These are phyloP conservation scores for Lacanobia wlatinum DNA, from an alignment of 2,888 invertebrate species.

Conservation along the genomic window DNA sequence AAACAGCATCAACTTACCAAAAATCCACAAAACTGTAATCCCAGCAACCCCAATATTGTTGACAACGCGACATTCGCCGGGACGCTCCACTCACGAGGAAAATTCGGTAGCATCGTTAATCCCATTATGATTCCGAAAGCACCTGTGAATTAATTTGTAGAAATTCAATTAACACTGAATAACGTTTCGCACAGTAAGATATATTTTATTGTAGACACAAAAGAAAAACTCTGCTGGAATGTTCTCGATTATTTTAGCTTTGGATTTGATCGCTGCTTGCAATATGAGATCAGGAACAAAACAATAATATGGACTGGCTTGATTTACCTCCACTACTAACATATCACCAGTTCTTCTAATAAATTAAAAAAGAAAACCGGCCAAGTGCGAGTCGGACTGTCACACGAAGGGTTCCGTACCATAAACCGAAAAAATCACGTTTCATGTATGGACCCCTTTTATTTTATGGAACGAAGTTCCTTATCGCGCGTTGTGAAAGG, in stretches of 20 bases:
- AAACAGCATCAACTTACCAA: constrained; percentile 72
- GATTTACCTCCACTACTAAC: neutral
- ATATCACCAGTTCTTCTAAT: neutral
- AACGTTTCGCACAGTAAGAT: neutral
- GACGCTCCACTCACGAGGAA: constrained; percentile 69
- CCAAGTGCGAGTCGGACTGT: too few relatives aligned
- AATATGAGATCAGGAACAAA: neutral
- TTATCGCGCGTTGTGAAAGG: too few relatives aligned
- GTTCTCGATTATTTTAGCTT: neutral
- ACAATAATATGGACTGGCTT: neutral
- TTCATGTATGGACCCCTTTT: too few relatives aligned
- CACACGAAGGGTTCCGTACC: too few relatives aligned
- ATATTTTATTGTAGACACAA: neutral
- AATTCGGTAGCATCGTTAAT: constrained; percentile 74
- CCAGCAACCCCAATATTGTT: constrained; percentile 73
- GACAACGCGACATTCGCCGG: constrained; percentile 71
- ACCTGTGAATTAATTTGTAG: constrained; percentile 71
- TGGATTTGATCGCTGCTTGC: neutral
- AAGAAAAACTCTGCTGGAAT: neutral
- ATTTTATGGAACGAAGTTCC: too few relatives aligned
- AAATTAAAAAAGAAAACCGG: neutral
- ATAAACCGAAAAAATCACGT: too few relatives aligned
- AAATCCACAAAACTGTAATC: constrained; percentile 83
- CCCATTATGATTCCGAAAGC: constrained; percentile 76
- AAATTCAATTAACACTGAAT: constrained; percentile 3